Evolutionary conservation across 2,113 vertebrate genomes (phyloP).

Genomic region (Triplophysa rosa): DNA sequence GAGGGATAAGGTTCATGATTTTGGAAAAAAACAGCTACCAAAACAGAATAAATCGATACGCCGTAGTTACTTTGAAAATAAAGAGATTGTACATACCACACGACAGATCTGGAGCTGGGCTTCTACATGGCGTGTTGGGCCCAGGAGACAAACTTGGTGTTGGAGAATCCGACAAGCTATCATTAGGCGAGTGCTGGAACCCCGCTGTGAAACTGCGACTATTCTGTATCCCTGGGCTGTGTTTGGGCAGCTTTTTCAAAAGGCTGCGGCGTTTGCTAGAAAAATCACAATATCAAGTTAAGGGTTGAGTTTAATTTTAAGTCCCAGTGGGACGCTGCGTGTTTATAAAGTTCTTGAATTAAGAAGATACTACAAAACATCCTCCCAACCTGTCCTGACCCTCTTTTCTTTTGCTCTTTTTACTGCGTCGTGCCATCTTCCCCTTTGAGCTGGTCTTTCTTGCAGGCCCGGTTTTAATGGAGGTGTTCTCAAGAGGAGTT

Average conservation of each 20-base stretch:
- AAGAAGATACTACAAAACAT: not conserved
- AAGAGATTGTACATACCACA: constrained; percentile 67
- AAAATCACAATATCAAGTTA: not conserved
- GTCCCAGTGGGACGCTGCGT: not conserved
- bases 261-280: constrained; percentile 78
- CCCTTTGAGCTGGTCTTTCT: constrained; percentile 85
- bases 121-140: constrained; percentile 81
- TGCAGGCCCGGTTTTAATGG: constrained; percentile 90
- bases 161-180: constrained; percentile 90
- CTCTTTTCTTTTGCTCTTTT: constrained; percentile 85
- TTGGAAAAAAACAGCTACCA: too few relatives aligned
- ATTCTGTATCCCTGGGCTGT: constrained; percentile 81
- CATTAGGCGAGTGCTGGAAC: constrained; percentile 88
- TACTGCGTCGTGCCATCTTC: constrained; percentile 89
- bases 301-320: not conserved
- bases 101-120: constrained; percentile 81
- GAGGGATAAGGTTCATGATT: not conserved
- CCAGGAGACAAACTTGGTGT: constrained; percentile 88
- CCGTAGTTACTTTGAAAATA: not conserved
- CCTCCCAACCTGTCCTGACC: constrained; percentile 82
- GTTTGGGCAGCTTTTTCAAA: constrained; percentile 91
- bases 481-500: constrained; percentile 91
- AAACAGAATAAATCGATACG: too few relatives aligned
- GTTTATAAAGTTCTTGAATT: too few relatives aligned
- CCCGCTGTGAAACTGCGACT: constrained; percentile 93